Base-by-base conservation (phyloP, 1,140 invertebrate species). In the Orchestia grillus region DNA sequence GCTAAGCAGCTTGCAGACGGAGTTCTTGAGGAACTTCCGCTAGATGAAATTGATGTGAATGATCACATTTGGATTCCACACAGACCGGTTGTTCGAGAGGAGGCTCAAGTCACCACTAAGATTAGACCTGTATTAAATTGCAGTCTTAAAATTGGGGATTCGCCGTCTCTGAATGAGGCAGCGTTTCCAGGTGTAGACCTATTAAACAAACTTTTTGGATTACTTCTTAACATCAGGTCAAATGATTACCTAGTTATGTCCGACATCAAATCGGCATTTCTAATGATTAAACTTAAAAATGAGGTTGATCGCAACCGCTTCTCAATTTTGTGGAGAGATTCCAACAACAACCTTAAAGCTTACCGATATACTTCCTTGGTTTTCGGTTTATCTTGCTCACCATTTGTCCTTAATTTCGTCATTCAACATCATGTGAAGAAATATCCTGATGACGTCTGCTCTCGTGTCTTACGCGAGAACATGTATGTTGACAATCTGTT, bases 401-500 rank as follows among this genome's bases (percentile, higher is more conserved):
- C 94, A 15, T 95, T 95, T 40, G 40, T 95, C 40, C 94, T 95
- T 8, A 95, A 95, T 40, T 95, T 11, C 40, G 40, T 95, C 94
- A 95, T 95, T 47, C 6, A 95, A 44, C 94, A 95, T 95, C 94
- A 95, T 95, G 8, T 95, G 40, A 40, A 8, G 8, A 8, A 95
- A n/a, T 95, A 15, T 95, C 40, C 94, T 95, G 94, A 95, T 11
- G 94, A 95, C 53, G 6, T 28, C 44, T 95, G 94, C 40, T 11
- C 6, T 47, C 6, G 40, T 11, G 40, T 95, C 94, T 57, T 95
- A n/a, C 8, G 23, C 40, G 40, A 95, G 23, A 95, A 95, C 40
- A 11, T 95, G 6, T 95, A 95, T 95, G 94, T 95, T 11, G 94
- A 95, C 94, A 95, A 95, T 95, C 6, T 95, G 6, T 47, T 95